Conservation (phyloP, 23 tunicate genomes). For the Aplidium turbinatum region DNA sequence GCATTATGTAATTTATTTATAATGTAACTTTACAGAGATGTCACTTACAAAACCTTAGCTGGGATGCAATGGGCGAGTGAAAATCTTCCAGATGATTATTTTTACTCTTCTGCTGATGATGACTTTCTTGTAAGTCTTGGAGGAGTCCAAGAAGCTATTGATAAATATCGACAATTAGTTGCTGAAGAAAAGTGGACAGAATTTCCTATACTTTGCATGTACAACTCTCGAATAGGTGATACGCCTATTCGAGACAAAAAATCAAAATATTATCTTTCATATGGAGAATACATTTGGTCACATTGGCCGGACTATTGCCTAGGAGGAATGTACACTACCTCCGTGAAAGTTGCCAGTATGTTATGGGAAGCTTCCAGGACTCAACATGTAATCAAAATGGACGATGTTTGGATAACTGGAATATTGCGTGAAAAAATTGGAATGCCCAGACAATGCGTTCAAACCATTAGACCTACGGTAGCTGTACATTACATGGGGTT, state of each 20-base stretch:
- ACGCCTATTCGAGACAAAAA: neutral
- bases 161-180: neutral
- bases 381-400: constrained; percentile 8
- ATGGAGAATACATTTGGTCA: constrained; percentile 12
- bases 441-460: constrained; percentile 22
- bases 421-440: constrained; percentile 23
- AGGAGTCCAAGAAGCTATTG: neutral
- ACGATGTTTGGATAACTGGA: constrained; percentile 39
- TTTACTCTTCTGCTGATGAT: constrained; percentile 24
- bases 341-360: constrained; percentile 1
- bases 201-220: constrained; percentile 19
- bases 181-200: neutral
- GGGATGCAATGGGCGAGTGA: constrained; percentile 27
- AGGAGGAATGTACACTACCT: constrained; percentile 31
- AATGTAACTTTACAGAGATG: neutral
- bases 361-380: constrained; percentile 12
- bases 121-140: constrained; percentile 4
- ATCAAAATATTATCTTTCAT: constrained; percentile 9
- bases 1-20: no score
- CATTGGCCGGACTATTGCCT: constrained; percentile 30
- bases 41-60: constrained; percentile 12
- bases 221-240: neutral
- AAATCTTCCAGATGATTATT: neutral
- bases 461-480: neutral
- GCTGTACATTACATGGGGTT: constrained; percentile 20